Percentiles rank a stretch among this genome's conserved stretches.
These are phyloP conservation scores for Montifringilla adamsi DNA, from an alignment of 2,113 vertebrate genomes.

Conservation along the genomic window DNA sequence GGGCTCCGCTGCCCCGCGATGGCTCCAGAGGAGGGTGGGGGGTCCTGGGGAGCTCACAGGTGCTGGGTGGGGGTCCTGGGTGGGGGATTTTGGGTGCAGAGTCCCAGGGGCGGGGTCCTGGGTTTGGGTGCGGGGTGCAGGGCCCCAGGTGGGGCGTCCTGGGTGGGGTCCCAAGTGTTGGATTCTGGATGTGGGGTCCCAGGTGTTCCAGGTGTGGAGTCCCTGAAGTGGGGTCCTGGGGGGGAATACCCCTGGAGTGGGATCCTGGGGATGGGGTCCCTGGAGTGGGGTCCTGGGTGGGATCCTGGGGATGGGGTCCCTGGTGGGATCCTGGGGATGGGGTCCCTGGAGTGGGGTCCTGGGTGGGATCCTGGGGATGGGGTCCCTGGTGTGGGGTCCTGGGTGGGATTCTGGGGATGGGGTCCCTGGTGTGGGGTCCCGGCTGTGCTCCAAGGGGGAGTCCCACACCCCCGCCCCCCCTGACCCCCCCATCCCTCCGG, in stretches of 20 bases:
- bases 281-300: too few relatives aligned
- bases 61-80: not conserved
- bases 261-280: not conserved
- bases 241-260: too few relatives aligned
- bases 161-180: not conserved
- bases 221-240: not conserved
- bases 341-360: not conserved
- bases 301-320: not conserved
- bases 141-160: too few relatives aligned
- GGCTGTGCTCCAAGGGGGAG: not conserved
- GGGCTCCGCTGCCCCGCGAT: rapidly evolving
- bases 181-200: not conserved
- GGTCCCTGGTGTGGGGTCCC: rapidly evolving
- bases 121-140: too few relatives aligned
- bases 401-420: not conserved
- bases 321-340: not conserved
- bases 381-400: not conserved
- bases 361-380: too few relatives aligned
- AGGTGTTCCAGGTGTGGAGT: not conserved
- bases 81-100: not conserved
- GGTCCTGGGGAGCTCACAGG: too few relatives aligned
- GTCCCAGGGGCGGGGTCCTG: too few relatives aligned
- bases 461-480: not conserved
- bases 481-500: not conserved
- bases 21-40: not conserved